Evolutionary conservation across 2,888 invertebrate genomes (phyloP), one percentile per base, ranked within the genome.

Genomic region (Sinohyriopsis cumingii): DNA sequence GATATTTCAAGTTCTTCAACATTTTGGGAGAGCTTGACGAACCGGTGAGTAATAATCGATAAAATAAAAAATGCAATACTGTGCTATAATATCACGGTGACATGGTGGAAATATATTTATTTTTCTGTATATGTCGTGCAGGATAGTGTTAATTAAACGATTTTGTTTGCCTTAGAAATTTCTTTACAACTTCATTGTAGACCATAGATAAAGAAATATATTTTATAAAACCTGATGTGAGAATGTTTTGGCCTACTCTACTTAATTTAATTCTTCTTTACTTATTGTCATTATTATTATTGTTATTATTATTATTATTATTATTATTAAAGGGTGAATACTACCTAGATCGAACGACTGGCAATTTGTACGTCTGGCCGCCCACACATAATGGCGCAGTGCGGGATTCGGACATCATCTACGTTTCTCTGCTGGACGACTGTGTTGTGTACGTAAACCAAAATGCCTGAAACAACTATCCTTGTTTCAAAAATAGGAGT

Each of bases 281-380:
- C n/a, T n/a, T 33, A 7, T 33, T 33, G 1, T 33, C 7, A 7
- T 33, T 33, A 7, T 33, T 33, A 7, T 33, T 33, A 7, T 33
- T 33, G 7, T 33, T 33, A 33, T 12, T 45, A 12, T 45, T 45
- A 45, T 45, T 45, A 45, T 45, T 45, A 19, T 64, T 59, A 59
- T 67, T 53, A 53, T 54, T 56, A 22, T 76, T 76, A 22, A 62
- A 82, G 83, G 83, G 83, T 1, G 84, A 84, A 65, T 84, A 81
- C 65, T 84, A 78, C 65, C n/a, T 82, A 18, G 82, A 84, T 69
- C 73, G 72, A 62, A 61, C 63, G 0, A 72, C 69, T 4, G 81
- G 79, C 3, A 78, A 80, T 9, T 56, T 82, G 55, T 84, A 82
- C 59, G 66, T 82, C 20, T 84, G 82, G 82, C 73, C 81, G n/a